Conservation (phyloP, 2,888 invertebrate species). For the Sympetrum striolatum region DNA sequence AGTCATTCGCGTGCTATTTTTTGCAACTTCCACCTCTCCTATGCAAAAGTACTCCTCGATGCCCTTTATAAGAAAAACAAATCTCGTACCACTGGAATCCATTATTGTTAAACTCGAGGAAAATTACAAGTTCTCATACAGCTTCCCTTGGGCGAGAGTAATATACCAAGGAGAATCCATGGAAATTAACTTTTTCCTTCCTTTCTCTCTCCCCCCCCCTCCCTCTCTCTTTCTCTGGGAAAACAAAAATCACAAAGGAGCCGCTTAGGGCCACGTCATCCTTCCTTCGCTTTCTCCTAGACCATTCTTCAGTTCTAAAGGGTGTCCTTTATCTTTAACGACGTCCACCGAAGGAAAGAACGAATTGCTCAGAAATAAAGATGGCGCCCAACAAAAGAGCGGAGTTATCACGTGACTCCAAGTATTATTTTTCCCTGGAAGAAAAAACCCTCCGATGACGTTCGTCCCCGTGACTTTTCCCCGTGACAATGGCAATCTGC, state of each 20-base stretch:
- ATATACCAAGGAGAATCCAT: neutral
- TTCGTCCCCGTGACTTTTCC: neutral
- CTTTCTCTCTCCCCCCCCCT: neutral
- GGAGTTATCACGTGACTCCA: neutral
- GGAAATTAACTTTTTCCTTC: neutral
- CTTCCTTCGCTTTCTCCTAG: neutral
- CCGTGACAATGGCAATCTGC: neutral
- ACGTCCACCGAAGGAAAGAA: neutral
- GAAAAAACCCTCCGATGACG: neutral
- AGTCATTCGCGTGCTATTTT: too few relatives aligned
- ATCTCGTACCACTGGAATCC: neutral
- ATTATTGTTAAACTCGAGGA: neutral
- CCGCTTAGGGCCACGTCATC: neutral
- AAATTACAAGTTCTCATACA: neutral
- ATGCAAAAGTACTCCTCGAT: neutral
- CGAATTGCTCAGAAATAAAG: neutral
- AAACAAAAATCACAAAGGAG: neutral
- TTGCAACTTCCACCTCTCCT: too few relatives aligned
- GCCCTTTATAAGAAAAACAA: neutral
- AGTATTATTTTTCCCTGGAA: neutral
- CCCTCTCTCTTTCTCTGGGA: neutral
- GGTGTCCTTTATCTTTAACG: neutral
- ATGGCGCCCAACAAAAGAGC: neutral
- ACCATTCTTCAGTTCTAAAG: neutral
- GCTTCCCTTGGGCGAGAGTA: neutral